These are phyloP conservation scores for Marasmarcha lunaedactyla DNA, from an alignment of 2,888 invertebrate species.

Conservation along the genomic window DNA sequence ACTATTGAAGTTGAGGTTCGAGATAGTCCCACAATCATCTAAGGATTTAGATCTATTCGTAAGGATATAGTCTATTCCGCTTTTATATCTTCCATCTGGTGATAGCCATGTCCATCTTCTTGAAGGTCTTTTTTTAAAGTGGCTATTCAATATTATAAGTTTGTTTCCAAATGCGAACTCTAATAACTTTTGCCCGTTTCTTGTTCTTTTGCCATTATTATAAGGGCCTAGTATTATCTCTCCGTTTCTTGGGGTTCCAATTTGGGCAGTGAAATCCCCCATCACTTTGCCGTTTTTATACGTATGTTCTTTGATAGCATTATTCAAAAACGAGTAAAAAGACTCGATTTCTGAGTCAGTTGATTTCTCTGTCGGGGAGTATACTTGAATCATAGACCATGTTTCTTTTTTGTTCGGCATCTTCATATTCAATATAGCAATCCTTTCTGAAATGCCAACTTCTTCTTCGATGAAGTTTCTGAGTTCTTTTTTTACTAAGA, in stretches of 20 bases:
- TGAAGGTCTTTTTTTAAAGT: slow-evolving; percentile 9
- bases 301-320: slow-evolving; percentile 5
- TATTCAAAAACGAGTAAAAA: slow-evolving; percentile 7
- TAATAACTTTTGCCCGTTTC: slow-evolving; percentile 13
- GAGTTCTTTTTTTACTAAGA: slow-evolving; percentile 3
- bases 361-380: slow-evolving; percentile 12
- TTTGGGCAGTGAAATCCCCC: slow-evolving; percentile 15
- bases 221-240: slow-evolving; percentile 12
- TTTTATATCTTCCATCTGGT: slow-evolving; percentile 12
- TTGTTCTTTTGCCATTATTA: slow-evolving; percentile 11
- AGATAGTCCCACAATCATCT: neutral
- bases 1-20: neutral
- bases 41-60: slow-evolving; percentile 9
- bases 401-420: slow-evolving; percentile 4
- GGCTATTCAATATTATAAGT: slow-evolving; percentile 13
- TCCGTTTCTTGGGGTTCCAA: slow-evolving; percentile 6
- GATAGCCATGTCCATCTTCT: slow-evolving; percentile 17
- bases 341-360: slow-evolving; percentile 9
- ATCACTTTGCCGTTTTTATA: slow-evolving; percentile 12
- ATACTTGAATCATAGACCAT: slow-evolving; percentile 11
- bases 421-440: slow-evolving; percentile 8
- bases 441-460: slow-evolving; percentile 3
- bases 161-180: slow-evolving; percentile 11
- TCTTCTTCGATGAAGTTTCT: neutral
- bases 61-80: slow-evolving; percentile 16